Conservation (phyloP, 1,140 invertebrate species). For the Hyposmocoma kahamanoa region DNA sequence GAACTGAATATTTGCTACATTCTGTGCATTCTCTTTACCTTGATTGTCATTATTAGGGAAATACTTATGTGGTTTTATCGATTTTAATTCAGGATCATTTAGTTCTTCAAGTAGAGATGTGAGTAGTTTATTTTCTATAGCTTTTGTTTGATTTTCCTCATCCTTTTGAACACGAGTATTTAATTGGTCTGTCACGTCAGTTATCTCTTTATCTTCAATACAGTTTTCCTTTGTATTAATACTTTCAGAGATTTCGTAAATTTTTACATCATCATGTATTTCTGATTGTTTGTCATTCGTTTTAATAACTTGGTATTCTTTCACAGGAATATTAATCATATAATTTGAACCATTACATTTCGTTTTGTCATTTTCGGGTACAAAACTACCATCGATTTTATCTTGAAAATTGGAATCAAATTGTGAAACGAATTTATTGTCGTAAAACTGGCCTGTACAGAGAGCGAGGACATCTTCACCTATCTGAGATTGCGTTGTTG, state of each 20-base stretch:
- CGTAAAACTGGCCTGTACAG: constrained; percentile 62
- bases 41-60: constrained; percentile 25
- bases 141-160: constrained; percentile 16
- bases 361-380: no score
- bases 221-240: no score
- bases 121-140: constrained; percentile 23
- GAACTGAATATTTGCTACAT: constrained; percentile 19
- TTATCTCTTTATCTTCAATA: no score
- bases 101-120: constrained; percentile 58
- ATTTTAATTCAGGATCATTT: constrained; percentile 40
- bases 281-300: no score
- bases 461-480: constrained; percentile 48
- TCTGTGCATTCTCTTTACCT: constrained; percentile 15
- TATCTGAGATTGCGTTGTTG: constrained; percentile 22
- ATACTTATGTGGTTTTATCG: constrained; percentile 44
- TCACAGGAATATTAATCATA: no score
- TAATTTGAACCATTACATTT: no score
- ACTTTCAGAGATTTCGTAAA: no score
- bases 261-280: no score
- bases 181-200: no score
- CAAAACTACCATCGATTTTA: background rate
- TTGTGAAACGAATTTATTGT: constrained; percentile 52
- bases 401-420: constrained; percentile 10
- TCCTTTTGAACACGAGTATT: no score
- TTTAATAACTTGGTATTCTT: background rate